Conservation (phyloP, 2,113 vertebrate genomes). For the Lophotis ruficrista region DNA sequence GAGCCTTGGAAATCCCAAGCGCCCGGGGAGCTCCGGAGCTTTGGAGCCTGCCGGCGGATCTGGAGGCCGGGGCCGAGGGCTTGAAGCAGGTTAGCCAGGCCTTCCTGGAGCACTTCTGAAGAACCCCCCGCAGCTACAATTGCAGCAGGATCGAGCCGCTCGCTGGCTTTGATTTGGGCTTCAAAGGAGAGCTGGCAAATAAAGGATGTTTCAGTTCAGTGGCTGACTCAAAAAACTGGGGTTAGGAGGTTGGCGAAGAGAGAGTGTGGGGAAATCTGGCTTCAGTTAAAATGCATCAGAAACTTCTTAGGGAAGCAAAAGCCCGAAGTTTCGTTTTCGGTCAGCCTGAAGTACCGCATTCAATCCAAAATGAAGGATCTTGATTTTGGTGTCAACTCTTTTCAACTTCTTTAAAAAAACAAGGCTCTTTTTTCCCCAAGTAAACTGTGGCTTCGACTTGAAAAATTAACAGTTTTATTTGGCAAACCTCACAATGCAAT, state of each 20-base stretch:
- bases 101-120: conserved; percentile 11
- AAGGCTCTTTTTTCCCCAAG: neutral
- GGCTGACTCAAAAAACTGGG: conserved; percentile 12
- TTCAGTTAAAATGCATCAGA: neutral
- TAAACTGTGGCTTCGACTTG: neutral
- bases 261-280: conserved; percentile 31
- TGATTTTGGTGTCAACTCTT: neutral
- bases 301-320: conserved; percentile 17
- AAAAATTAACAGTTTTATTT: conserved; percentile 20
- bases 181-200: conserved; percentile 45
- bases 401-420: neutral
- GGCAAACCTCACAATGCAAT: neutral
- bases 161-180: conserved; percentile 39
- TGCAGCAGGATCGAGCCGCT: conserved; percentile 9
- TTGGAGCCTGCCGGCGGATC: fast-evolving
- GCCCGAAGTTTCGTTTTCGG: neutral
- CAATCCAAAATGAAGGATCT: neutral
- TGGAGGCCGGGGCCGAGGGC: neutral
- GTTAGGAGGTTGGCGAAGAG: neutral
- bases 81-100: neutral
- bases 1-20: neutral
- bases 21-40: too few species aligned
- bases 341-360: neutral
- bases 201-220: neutral
- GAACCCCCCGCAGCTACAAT: neutral